A percentile compares a stretch with the other conserved stretches of the same genome.
Evolutionary conservation across 2,797 vertebrate genomes (phyloP).

Genomic region (Sciurus carolinensis): DNA sequence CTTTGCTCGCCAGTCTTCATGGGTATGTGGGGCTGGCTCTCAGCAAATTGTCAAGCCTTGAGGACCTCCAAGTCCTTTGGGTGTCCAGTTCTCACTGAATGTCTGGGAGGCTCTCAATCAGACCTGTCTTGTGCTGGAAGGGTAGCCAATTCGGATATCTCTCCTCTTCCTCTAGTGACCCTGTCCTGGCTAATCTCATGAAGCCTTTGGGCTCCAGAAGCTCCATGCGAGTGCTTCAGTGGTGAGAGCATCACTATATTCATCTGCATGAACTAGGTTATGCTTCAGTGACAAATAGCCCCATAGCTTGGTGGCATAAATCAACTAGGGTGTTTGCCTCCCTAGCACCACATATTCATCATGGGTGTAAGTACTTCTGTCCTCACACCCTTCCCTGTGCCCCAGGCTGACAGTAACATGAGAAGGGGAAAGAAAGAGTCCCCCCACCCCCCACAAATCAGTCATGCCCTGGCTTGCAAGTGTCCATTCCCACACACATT

Average conservation of each 20-base stretch:
- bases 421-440: not conserved
- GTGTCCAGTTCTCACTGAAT: not conserved
- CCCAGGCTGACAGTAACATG: not conserved
- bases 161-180: not conserved
- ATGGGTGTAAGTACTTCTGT: too few species aligned
- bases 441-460: not conserved
- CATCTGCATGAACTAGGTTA: accelerated
- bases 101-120: not conserved
- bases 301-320: not conserved
- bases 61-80: not conserved
- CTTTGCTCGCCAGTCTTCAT: not conserved
- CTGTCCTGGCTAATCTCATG: not conserved
- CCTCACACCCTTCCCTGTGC: not conserved
- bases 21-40: not conserved
- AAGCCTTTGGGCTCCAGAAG: not conserved
- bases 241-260: not conserved
- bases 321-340: not conserved
- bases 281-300: not conserved
- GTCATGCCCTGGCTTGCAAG: not conserved
- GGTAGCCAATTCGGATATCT: accelerated
- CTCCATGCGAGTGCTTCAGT: not conserved
- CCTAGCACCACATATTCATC: accelerated
- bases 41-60: not conserved
- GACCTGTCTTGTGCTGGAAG: not conserved
- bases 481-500: accelerated